These are phyloP conservation scores for Triops longicaudatus DNA, from an alignment of 1,140 invertebrate genomes.

Conservation along the genomic window DNA sequence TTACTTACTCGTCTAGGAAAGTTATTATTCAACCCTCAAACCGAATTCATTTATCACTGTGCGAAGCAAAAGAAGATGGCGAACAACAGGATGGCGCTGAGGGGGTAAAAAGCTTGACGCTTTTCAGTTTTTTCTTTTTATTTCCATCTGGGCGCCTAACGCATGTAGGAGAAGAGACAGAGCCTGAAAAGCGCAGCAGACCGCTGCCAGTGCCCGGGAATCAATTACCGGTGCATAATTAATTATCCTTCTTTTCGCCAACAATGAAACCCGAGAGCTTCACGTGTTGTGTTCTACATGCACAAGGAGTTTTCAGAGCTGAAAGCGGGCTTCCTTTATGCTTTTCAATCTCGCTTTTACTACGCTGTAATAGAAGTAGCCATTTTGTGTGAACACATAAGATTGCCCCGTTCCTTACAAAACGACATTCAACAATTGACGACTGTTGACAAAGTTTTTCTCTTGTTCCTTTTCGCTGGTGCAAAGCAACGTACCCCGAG, in stretches of 20 bases:
- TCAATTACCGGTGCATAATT: conserved; percentile 12
- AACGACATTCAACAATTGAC: conserved; percentile 12
- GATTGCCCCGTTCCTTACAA: neutral
- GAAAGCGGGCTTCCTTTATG: neutral
- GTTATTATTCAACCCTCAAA: conserved; percentile 15
- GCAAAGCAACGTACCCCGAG: neutral
- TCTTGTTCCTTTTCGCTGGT: neutral
- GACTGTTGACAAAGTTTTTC: conserved; percentile 1
- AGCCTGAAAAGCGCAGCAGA: neutral
- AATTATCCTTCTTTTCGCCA: neutral
- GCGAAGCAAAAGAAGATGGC: neutral
- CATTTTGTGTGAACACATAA: conserved; percentile 9
- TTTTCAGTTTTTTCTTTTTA: neutral
- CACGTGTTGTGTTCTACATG: neutral
- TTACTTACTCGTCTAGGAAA: neutral
- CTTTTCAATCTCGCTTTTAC: neutral
- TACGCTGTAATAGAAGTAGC: neutral
- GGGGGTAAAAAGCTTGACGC: conserved; percentile 11
- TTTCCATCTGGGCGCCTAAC: neutral
- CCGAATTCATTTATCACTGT: conserved; percentile 6
- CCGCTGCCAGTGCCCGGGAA: conserved; percentile 8
- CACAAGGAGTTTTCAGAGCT: neutral
- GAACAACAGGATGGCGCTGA: conserved; percentile 14
- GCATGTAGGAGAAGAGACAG: neutral
- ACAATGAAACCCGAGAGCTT: conserved; percentile 11